Base-by-base conservation (phyloP, 2,888 invertebrate species). In the Xanthia icteritia region DNA sequence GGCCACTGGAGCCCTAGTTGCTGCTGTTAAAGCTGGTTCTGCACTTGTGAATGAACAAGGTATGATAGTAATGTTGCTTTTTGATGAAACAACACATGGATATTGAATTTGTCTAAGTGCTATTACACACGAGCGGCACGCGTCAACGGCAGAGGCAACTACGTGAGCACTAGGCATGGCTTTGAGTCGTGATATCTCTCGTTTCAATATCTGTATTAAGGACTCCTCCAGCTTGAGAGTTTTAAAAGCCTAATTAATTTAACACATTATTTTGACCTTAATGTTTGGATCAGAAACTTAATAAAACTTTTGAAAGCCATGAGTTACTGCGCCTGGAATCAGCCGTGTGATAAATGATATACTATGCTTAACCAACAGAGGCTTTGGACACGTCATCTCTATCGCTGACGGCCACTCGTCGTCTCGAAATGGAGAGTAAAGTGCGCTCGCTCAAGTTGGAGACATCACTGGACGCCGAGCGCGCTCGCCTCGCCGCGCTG, bases 401-500 rank as follows among this genome's bases (percentile, higher is more conserved):
- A 83, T 98, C 98, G 63, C 97, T 99, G 84, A 99, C 99, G 93
- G 99, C 99, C 93, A 99, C 99, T 2, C 99, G 99, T 92, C 98
- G 98, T 58, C 97, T 99, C 89, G 99, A 99, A 97, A 99, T 99
- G 99, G 99, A 99, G 95, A 98, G 99, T 86, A 99, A 99, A 95
- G 99, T 99, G 64, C 98, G 98, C 90, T 98, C 99, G 79, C 97
- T 99, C 86, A 99, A 99, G 95, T 96, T 99, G 87, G 99, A 99
- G 94, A 98, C 98, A 84, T 98, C 98, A 75, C 96, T 99, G 84
- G 98, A 99, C 92, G 98, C 98, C 86, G 99, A 99, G 96, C 97
- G 99, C 83, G 97, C 98, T 85, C 97, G 98, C 85, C 97, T 99
- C 86, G 97, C 99, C 45, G 98, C 99, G 79, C 97, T 99, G 78